phyloP scores from a whole-genome alignment of 30 jellyfish, hydroid and myxozoan species.

The Mastigias papua region DNA sequence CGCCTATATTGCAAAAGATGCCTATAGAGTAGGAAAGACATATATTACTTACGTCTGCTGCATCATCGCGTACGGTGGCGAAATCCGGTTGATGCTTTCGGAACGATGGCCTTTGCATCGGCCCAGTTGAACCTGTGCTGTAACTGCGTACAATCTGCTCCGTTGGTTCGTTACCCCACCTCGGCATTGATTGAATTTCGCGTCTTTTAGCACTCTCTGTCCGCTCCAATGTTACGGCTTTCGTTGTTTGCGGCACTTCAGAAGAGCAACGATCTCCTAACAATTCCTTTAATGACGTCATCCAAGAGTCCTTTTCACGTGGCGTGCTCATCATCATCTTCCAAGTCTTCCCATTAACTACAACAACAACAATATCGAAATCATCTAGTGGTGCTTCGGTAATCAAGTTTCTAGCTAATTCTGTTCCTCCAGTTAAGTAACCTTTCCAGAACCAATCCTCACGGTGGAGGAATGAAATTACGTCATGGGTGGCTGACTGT shows the following conservation, averaged over 20 bases:
- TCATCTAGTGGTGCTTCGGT: too few species aligned
- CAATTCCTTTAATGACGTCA: conserved; percentile 79
- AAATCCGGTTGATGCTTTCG: conserved; percentile 40
- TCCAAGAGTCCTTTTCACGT: conserved; percentile 96
- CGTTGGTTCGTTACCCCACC: conserved; percentile 82
- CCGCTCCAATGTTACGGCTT: conserved; percentile 82
- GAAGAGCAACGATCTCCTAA: conserved; percentile 78
- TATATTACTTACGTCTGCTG: too few species aligned
- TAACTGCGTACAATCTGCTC: conserved; percentile 83
- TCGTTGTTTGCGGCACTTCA: conserved; percentile 44
- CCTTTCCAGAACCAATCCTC: too few species aligned
- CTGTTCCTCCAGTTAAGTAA: too few species aligned
- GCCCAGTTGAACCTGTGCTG: conserved; percentile 96
- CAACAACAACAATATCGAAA: too few species aligned
- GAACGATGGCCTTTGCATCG: conserved; percentile 71
- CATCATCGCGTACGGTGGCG: conserved; percentile 53
- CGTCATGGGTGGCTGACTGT: too few species aligned
- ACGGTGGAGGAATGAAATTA: too few species aligned
- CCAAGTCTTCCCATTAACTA: conserved; percentile 79
- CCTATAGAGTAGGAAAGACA: too few species aligned
- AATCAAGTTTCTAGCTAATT: too few species aligned
- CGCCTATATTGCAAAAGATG: too few species aligned
- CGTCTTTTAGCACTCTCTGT: conserved; percentile 89
- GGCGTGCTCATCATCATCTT: conserved; percentile 95
- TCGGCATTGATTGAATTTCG: conserved; percentile 91